These are phyloP conservation scores for Telenomus remus DNA, from an alignment of 1,140 invertebrate species.

Conservation along the genomic window DNA sequence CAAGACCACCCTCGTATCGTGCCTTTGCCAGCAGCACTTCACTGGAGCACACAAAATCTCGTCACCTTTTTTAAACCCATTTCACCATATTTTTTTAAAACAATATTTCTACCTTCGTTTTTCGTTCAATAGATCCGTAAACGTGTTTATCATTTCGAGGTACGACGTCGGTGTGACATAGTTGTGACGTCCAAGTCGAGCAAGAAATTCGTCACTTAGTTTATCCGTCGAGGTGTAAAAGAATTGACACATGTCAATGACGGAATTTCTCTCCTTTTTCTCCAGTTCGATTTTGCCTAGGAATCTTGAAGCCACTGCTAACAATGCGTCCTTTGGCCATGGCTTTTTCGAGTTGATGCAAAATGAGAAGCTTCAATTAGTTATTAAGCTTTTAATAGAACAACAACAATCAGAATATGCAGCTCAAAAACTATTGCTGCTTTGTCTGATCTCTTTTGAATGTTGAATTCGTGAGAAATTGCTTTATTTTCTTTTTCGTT, in stretches of 20 bases:
- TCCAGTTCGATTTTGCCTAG: slow-evolving; percentile 89
- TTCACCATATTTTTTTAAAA: too few species aligned
- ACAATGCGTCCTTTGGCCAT: slow-evolving; percentile 94
- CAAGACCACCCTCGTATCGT: slow-evolving; percentile 90
- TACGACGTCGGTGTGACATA: slow-evolving; percentile 97
- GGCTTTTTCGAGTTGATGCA: slow-evolving; percentile 74
- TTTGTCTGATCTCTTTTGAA: too few species aligned
- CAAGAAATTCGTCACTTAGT: slow-evolving; percentile 84
- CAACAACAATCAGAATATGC: not conserved
- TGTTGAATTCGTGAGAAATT: too few species aligned
- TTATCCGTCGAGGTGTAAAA: slow-evolving; percentile 91
- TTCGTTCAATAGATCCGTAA: slow-evolving; percentile 86
- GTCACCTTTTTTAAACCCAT: not conserved
- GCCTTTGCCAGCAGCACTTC: slow-evolving; percentile 80
- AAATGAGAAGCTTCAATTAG: not conserved
- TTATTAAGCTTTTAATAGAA: not conserved
- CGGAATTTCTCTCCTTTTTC: slow-evolving; percentile 81
- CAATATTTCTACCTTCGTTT: slow-evolving; percentile 84
- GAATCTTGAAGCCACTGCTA: slow-evolving; percentile 92
- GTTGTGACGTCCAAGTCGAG: slow-evolving; percentile 83
- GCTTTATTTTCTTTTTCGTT: too few species aligned
- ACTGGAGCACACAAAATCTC: slow-evolving; percentile 66
- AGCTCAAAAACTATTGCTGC: too few species aligned
- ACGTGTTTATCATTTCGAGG: slow-evolving; percentile 92
- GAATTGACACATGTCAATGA: slow-evolving; percentile 91